Evolutionary conservation across 2,888 invertebrate species (phyloP).

Genomic region (Carpatolechia fugitivella): DNA sequence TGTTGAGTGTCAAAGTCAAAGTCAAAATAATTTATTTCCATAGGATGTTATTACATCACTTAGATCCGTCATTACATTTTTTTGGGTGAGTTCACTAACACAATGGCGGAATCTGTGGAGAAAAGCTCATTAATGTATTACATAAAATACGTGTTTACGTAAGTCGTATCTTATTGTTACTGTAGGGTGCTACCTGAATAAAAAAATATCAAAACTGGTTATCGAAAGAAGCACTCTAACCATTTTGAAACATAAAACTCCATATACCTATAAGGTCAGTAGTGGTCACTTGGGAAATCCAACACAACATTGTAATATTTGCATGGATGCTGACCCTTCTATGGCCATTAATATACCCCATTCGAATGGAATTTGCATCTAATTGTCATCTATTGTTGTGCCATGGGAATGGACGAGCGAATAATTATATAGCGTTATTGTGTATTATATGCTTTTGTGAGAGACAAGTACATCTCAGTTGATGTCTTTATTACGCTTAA

Average conservation of each 20-base stretch:
- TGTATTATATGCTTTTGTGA: neutral
- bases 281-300: slow-evolving; percentile 69
- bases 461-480: neutral
- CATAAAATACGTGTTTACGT: no score
- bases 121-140: no score
- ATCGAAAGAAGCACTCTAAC: neutral
- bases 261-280: slow-evolving; percentile 31
- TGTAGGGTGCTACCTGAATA: no score
- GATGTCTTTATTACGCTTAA: neutral
- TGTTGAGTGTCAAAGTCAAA: no score
- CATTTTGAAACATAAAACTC: slow-evolving; percentile 26
- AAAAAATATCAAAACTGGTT: no score
- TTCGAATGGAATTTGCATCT: slow-evolving; percentile 72
- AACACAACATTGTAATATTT: slow-evolving; percentile 50
- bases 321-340: slow-evolving; percentile 63
- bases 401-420: slow-evolving; percentile 59
- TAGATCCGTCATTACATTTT: no score
- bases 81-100: no score
- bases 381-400: slow-evolving; percentile 68
- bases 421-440: slow-evolving; percentile 1
- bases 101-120: no score
- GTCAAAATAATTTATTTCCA: no score
- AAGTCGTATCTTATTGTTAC: no score
- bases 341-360: slow-evolving; percentile 52
- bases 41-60: no score